Conservation (phyloP, 2,113 vertebrate species). For the Desmodus rotundus region DNA sequence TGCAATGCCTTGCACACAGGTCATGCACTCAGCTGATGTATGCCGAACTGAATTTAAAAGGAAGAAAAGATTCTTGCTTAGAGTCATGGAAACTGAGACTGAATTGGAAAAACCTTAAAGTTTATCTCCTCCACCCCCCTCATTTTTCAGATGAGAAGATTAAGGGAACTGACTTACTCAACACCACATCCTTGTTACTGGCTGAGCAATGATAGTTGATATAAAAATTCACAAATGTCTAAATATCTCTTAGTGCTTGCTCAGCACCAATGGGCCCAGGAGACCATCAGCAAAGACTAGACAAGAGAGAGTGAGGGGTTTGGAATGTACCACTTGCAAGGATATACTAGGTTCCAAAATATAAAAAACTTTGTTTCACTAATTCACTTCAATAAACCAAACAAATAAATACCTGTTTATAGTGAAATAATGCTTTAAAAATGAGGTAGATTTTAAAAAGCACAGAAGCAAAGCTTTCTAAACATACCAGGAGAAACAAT, state of each 20-base stretch:
- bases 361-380: background rate
- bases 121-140: background rate
- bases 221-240: background rate
- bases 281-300: background rate
- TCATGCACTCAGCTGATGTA: background rate
- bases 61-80: conserved; percentile 16
- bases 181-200: background rate
- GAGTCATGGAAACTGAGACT: conserved; percentile 1
- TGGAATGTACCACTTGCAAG: background rate
- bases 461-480: background rate
- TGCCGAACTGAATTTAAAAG: background rate
- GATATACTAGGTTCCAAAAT: background rate
- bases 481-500: background rate
- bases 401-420: conserved; percentile 18
- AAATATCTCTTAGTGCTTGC: background rate
- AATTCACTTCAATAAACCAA: background rate
- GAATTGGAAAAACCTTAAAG: conserved; percentile 10
- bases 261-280: background rate
- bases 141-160: conserved; percentile 5
- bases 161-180: conserved; percentile 19
- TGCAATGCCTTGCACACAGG: background rate
- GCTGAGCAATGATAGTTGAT: background rate
- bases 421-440: background rate
- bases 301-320: background rate
- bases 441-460: conserved; percentile 3